A percentile compares a stretch with the other conserved stretches of the same genome.
Evolutionary conservation across 2,113 vertebrate genomes (phyloP).

Genomic region (Amazona vittata): DNA sequence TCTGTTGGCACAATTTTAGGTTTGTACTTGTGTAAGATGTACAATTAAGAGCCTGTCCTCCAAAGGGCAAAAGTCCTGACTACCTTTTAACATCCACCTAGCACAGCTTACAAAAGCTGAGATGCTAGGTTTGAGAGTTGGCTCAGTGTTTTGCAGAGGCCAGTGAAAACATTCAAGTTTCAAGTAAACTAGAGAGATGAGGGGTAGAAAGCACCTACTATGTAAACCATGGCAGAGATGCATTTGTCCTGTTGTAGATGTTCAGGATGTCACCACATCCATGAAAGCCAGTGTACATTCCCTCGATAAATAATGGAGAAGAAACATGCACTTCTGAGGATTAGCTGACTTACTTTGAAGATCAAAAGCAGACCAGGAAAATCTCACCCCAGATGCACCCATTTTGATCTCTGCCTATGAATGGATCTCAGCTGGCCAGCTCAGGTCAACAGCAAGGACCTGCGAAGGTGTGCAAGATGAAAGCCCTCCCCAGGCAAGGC

Average conservation of each 20-base stretch:
- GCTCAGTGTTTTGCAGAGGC: no score
- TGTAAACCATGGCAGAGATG: background rate
- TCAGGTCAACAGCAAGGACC: background rate
- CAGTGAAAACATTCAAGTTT: background rate
- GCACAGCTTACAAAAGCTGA: background rate
- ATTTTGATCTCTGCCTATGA: background rate
- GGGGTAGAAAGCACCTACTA: background rate
- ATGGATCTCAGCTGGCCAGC: background rate
- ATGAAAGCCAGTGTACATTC: background rate
- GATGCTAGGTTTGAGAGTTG: background rate
- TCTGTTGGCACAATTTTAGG: background rate
- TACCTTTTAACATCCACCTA: background rate
- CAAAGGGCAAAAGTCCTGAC: background rate
- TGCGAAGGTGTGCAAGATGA: background rate
- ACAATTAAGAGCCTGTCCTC: background rate
- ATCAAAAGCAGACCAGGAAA: background rate
- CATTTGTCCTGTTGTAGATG: background rate
- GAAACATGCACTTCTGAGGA: rapidly evolving
- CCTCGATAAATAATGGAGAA: background rate
- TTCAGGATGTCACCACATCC: background rate
- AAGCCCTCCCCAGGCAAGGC: background rate
- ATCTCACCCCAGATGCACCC: background rate
- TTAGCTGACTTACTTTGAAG: background rate
- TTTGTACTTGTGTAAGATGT: background rate
- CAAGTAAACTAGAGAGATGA: background rate